These are phyloP conservation scores for Nannobrachium achirus DNA, from an alignment of 2,113 vertebrate species.

Conservation along the genomic window DNA sequence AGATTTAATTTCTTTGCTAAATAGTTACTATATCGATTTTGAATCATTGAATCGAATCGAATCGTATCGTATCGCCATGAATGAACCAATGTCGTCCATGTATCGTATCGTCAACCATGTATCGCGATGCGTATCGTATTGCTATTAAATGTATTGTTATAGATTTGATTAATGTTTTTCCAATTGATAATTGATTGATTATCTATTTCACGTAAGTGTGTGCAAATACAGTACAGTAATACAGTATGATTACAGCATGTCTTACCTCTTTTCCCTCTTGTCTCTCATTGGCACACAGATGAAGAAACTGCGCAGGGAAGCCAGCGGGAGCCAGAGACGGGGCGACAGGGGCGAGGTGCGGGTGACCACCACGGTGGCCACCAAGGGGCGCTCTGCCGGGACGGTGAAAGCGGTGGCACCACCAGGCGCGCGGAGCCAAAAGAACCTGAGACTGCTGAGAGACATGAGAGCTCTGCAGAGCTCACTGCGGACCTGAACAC, in stretches of 20 bases:
- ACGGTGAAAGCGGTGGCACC: conserved; percentile 66
- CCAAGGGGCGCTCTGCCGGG: conserved; percentile 72
- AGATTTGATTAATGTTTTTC: no score
- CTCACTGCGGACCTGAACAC: conserved; percentile 81
- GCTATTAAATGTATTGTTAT: no score
- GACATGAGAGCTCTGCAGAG: conserved; percentile 94
- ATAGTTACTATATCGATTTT: no score
- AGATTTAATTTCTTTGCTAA: no score
- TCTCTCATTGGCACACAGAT: conserved; percentile 74
- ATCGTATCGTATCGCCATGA: no score
- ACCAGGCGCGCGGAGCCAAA: conserved; percentile 87
- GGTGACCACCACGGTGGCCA: conserved; percentile 66
- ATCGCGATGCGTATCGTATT: no score
- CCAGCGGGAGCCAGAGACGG: conserved; percentile 57
- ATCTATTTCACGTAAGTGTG: no score
- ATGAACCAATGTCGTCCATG: no score
- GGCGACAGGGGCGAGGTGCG: conserved; percentile 58
- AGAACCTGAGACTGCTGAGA: conserved; percentile 87
- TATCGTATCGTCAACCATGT: no score
- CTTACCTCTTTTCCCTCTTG: background rate
- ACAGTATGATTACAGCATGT: background rate
- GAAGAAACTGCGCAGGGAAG: conserved; percentile 82
- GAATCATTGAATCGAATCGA: no score
- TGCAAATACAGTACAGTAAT: no score
- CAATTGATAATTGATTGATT: no score